These are phyloP conservation scores for Masnerella sp. DNA, from an alignment of 2,888 invertebrate species.

Conservation along the genomic window DNA sequence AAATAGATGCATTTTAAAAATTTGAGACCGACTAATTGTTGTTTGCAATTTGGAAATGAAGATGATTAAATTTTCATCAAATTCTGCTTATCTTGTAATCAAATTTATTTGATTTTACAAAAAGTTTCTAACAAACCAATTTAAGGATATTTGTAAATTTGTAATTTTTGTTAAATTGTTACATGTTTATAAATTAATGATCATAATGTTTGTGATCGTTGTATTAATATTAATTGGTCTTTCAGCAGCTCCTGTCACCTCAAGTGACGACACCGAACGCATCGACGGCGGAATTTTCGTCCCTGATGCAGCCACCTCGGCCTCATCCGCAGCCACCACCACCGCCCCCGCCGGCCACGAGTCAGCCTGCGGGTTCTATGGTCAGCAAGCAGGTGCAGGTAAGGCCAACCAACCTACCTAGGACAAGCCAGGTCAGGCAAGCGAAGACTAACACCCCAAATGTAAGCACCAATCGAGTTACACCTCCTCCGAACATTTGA, in stretches of 20 bases:
- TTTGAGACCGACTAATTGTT: no score
- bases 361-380: slow-evolving; percentile 78
- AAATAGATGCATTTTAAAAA: no score
- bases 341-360: slow-evolving; percentile 76
- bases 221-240: slow-evolving; percentile 11
- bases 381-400: slow-evolving; percentile 83
- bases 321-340: slow-evolving; percentile 78
- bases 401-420: slow-evolving; percentile 78
- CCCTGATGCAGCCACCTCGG: slow-evolving; percentile 77
- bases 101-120: no score
- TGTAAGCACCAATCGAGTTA: slow-evolving; percentile 74
- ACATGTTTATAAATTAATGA: no score
- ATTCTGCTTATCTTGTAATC: no score
- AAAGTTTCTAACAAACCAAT: no score
- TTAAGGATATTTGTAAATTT: no score
- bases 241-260: slow-evolving; percentile 80
- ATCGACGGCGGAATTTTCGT: slow-evolving; percentile 77
- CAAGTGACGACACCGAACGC: slow-evolving; percentile 79
- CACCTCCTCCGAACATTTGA: slow-evolving; percentile 39
- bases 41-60: no score
- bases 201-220: no score
- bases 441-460: slow-evolving; percentile 78
- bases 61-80: no score
- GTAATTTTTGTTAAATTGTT: no score
- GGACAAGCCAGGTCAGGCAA: slow-evolving; percentile 78